Conservation (phyloP, 30 jellyfish, hydroid and myxozoan genomes). For the Aurelia sp. region DNA sequence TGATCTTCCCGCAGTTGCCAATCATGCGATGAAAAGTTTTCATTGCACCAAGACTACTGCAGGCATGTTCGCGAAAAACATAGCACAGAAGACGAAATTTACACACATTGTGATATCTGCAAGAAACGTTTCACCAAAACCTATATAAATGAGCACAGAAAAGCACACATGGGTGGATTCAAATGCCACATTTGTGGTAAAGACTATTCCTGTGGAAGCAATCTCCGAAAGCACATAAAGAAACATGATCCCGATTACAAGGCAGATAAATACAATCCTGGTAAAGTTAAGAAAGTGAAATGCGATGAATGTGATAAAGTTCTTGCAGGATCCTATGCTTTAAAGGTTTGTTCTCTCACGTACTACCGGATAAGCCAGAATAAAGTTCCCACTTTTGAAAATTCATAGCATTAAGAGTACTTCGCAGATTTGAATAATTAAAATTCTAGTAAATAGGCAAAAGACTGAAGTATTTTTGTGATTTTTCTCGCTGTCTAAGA, state of each 20-base stretch:
- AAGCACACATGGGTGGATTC: constrained; percentile 50
- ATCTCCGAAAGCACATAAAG: constrained; percentile 56
- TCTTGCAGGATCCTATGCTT: constrained; percentile 47
- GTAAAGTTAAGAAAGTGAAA: not conserved
- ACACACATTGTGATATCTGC: constrained; percentile 32
- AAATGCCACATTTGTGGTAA: constrained; percentile 47
- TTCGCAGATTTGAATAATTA: too few relatives aligned
- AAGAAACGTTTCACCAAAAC: constrained; percentile 33
- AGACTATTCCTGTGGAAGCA: constrained; percentile 64
- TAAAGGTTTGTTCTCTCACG: constrained; percentile 36
- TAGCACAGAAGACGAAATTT: constrained; percentile 22
- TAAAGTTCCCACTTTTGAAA: too few relatives aligned
- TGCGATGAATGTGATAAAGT: constrained; percentile 65
- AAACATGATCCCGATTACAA: constrained; percentile 55
- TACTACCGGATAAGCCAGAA: too few relatives aligned
- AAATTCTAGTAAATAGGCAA: too few relatives aligned
- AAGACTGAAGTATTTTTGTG: too few relatives aligned
- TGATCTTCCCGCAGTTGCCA: constrained; percentile 21
- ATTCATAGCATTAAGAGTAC: too few relatives aligned
- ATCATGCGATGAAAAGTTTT: constrained; percentile 22
- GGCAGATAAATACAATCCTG: constrained; percentile 24
- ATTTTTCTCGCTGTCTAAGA: too few relatives aligned
- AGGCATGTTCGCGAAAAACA: constrained; percentile 47
- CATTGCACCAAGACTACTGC: not conserved
- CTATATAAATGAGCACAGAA: constrained; percentile 58